phyloP scores from a whole-genome alignment of 2,113 vertebrate species.

The Oryzias woworae region DNA sequence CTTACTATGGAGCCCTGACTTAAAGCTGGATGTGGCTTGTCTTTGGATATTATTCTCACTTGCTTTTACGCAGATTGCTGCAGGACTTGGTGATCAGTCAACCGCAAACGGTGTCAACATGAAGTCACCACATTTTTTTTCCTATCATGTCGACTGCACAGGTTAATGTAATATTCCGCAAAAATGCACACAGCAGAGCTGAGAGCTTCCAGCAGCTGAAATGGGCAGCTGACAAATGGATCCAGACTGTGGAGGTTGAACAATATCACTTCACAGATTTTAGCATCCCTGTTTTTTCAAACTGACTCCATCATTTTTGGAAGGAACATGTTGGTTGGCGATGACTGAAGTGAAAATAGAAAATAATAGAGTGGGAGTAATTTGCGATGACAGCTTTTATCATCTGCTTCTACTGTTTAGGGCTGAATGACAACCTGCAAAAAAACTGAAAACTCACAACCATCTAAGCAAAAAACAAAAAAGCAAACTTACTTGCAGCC shows the following conservation, averaged over 20 bases:
- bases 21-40: conserved; percentile 17
- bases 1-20: conserved; percentile 37
- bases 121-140: background rate
- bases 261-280: background rate
- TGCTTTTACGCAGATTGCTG: conserved; percentile 6
- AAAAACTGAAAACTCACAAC: background rate
- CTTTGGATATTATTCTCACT: conserved; percentile 3
- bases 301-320: conserved; percentile 14
- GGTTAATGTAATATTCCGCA: background rate
- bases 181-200: background rate
- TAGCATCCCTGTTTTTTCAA: background rate
- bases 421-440: background rate
- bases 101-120: conserved; percentile 13
- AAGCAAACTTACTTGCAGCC: conserved; percentile 10
- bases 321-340: conserved; percentile 4
- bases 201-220: background rate
- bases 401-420: conserved; percentile 4
- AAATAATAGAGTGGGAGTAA: conserved; percentile 9
- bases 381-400: conserved; percentile 6
- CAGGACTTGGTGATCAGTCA: conserved; percentile 17
- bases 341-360: background rate
- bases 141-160: background rate
- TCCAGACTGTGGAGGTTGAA: background rate
- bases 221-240: background rate
- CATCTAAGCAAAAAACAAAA: conserved; percentile 2